Evolutionary conservation across 2,797 vertebrate genomes (phyloP).

Genomic region (Coluber constrictor): DNA sequence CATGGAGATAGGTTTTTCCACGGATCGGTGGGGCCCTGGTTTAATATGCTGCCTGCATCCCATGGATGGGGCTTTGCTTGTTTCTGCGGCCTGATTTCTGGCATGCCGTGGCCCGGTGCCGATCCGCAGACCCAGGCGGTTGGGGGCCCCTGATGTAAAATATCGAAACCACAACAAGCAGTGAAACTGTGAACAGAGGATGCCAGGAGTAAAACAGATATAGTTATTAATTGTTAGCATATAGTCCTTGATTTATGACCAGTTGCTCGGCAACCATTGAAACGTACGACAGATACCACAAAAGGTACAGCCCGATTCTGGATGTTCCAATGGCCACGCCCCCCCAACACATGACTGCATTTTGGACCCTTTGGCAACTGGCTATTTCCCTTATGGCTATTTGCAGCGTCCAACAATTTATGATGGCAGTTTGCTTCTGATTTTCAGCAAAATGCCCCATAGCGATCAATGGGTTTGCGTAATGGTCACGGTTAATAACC

Average conservation of each 20-base stretch:
- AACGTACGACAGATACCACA: background rate
- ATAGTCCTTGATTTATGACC: background rate
- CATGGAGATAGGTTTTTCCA: background rate
- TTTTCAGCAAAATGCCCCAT: background rate
- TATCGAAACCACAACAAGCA: background rate
- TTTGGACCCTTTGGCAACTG: background rate
- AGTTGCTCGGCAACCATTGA: background rate
- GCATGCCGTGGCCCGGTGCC: no score
- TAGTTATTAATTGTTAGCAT: background rate
- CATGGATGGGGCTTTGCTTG: no score
- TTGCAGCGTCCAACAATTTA: background rate
- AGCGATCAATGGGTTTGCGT: background rate
- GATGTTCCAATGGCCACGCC: background rate
- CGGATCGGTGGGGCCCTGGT: no score
- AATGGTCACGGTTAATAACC: background rate
- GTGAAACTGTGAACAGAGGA: background rate
- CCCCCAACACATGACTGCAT: background rate
- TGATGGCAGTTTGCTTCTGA: background rate
- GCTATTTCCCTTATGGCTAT: background rate
- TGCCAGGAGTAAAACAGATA: background rate
- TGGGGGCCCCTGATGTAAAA: no score
- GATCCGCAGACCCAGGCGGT: rapidly evolving
- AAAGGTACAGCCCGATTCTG: background rate
- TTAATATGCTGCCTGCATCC: no score
- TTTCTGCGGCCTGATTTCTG: no score